Evolutionary conservation across 2,888 invertebrate species (phyloP), one percentile per base, ranked within the genome.

Genomic region (Autographa pulchrina): DNA sequence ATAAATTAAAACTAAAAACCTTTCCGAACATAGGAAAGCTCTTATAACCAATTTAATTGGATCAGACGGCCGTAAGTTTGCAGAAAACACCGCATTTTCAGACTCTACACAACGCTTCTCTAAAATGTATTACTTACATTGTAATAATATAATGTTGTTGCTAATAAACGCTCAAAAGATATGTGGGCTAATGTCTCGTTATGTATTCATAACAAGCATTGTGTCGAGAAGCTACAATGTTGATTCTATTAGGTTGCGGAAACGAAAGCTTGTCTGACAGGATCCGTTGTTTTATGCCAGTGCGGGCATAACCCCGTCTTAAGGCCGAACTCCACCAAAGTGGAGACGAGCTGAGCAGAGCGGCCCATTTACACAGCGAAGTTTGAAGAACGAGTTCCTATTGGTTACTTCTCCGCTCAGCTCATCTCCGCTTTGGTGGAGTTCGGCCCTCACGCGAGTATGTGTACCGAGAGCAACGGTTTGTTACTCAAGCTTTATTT

Each of bases 191-290:
- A 94, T 93, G 88, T 89, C 90, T 93, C 90, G 91, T 94, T 93
- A 93, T 82, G 90, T 93, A 94, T 94, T 94, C 94, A 93, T 92
- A 92, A 90, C 93, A 88, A 85, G 87, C 87, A 92, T 92, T 93
- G 93, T 93, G 89, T 89, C 85, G 90, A 91, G 91, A 88, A 87
- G 89, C 89, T 87, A 88, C 91, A 88, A 87, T 90, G 92, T 91
- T 92, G 91, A 93, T 92, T 93, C 90, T 92, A 92, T 93, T 92
- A 91, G 89, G 84, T 86, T 84, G 86, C 91, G 91, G 90, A 92
- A 93, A 92, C 91, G 91, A 91, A 92, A 89, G 90, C 90, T 90
- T 89, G 90, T 90, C 91, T 84, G 86, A 86, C 86, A 88, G 84
- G 81, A 86, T 75, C 82, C 84, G 87, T 87, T 89, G 87, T 91